Evolutionary conservation across 2,888 invertebrate genomes (phyloP).

Genomic region (Zhuqinia jingwanae): DNA sequence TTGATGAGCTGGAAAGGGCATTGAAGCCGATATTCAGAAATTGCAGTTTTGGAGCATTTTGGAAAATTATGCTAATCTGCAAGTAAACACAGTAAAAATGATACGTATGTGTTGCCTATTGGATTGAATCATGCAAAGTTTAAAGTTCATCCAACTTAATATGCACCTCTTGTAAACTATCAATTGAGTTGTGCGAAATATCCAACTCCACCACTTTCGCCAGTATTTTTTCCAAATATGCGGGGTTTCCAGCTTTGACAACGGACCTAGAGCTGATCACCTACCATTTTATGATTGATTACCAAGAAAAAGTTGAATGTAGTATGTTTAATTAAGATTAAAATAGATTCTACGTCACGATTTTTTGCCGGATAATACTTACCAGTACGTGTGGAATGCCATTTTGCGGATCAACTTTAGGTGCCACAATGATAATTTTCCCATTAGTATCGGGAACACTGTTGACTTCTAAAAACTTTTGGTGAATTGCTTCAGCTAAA

Average conservation of each 20-base stretch:
- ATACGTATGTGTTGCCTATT: not conserved
- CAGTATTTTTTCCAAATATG: constrained; percentile 90
- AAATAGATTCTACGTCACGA: too few species aligned
- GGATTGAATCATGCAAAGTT: too few species aligned
- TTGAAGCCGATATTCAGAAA: constrained; percentile 97
- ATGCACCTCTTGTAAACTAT: constrained; percentile 91
- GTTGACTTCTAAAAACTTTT: constrained; percentile 86
- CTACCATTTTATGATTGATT: not conserved
- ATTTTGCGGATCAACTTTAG: constrained; percentile 87
- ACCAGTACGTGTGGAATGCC: constrained; percentile 90
- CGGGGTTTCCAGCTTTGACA: constrained; percentile 91
- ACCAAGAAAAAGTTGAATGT: not conserved
- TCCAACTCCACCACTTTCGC: constrained; percentile 95
- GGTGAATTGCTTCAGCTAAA: constrained; percentile 92
- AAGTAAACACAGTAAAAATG: not conserved
- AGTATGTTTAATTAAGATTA: not conserved
- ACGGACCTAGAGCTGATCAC: not conserved
- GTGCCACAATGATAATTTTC: constrained; percentile 88
- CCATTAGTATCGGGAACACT: constrained; percentile 81
- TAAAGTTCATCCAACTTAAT: too few species aligned
- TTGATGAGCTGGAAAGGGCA: constrained; percentile 85
- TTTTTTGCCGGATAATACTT: too few species aligned
- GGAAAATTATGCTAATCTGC: constrained; percentile 90
- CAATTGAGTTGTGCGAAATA: constrained; percentile 95
- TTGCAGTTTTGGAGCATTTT: constrained; percentile 92